A percentile compares a stretch with the other conserved stretches of the same genome.
Conservation (phyloP, 1,140 invertebrate species). For the Drosophila repleta region DNA sequence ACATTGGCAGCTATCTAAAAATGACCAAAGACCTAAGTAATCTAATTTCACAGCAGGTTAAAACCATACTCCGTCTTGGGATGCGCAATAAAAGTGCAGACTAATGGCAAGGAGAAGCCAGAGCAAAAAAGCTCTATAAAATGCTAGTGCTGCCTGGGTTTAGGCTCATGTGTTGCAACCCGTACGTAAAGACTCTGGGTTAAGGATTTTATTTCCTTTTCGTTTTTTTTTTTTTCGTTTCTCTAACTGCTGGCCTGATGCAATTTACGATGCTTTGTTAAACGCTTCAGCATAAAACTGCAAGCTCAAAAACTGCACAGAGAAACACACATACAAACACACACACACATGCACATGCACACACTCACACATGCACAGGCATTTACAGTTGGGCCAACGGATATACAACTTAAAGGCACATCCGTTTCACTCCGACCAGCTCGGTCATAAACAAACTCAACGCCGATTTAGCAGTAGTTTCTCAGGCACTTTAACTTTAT, state of each 20-base stretch:
- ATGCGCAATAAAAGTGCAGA: slow-evolving; percentile 26
- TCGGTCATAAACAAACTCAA: slow-evolving; percentile 78
- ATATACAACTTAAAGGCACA: slow-evolving; percentile 80
- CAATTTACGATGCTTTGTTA: slow-evolving; percentile 80
- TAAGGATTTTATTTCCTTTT: slow-evolving; percentile 8
- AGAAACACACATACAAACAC: slow-evolving; percentile 17
- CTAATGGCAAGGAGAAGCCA: background rate
- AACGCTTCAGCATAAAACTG: slow-evolving; percentile 78
- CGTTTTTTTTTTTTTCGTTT: background rate
- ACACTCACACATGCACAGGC: too few relatives aligned
- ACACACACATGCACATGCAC: slow-evolving; percentile 7
- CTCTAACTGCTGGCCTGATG: slow-evolving; percentile 57
- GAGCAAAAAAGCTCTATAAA: slow-evolving; percentile 35
- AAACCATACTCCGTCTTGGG: slow-evolving; percentile 29
- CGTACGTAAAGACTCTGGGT: slow-evolving; percentile 21
- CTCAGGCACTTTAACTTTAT: slow-evolving; percentile 1
- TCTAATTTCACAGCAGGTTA: slow-evolving; percentile 44
- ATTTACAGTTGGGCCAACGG: slow-evolving; percentile 44
- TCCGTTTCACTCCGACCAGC: slow-evolving; percentile 61
- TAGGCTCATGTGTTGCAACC: slow-evolving; percentile 21
- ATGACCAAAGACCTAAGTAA: slow-evolving; percentile 26
- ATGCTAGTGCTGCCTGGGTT: slow-evolving; percentile 16
- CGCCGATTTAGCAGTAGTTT: slow-evolving; percentile 5
- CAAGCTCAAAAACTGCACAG: slow-evolving; percentile 55
- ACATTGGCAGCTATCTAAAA: slow-evolving; percentile 25